These are phyloP conservation scores for Falco biarmicus DNA, from an alignment of 2,797 vertebrate genomes.

Conservation along the genomic window DNA sequence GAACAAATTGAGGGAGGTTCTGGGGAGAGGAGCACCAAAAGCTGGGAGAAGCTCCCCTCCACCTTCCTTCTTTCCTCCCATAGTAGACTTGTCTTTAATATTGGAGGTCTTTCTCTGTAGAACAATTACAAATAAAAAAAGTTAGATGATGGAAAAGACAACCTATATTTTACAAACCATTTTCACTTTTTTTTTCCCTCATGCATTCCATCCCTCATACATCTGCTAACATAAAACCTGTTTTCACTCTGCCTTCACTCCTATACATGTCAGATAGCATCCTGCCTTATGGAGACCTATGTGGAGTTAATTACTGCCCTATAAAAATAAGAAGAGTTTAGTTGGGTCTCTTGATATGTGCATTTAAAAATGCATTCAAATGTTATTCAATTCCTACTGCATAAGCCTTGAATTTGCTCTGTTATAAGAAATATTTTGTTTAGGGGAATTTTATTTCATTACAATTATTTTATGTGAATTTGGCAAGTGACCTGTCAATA, in stretches of 20 bases:
- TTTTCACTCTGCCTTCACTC: neutral
- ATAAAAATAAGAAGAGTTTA: neutral
- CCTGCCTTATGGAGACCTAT: neutral
- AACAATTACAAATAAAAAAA: neutral
- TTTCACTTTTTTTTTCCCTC: neutral
- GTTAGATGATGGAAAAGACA: neutral
- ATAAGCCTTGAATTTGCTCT: neutral
- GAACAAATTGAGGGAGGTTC: neutral
- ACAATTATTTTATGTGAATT: neutral
- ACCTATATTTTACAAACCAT: neutral
- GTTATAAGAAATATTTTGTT: neutral
- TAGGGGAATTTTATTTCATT: neutral
- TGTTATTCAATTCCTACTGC: neutral
- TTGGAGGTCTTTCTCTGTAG: neutral
- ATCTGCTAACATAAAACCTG: neutral
- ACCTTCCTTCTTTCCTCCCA: neutral
- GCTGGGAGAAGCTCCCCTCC: neutral
- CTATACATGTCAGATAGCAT: neutral
- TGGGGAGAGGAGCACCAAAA: neutral
- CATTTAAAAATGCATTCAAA: neutral
- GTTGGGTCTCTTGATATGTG: neutral
- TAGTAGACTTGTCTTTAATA: neutral
- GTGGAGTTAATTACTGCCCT: neutral
- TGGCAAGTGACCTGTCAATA: neutral
- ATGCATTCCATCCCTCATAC: neutral